Conservation (phyloP, 2,888 invertebrate genomes). For the Cryptophagus acutangulus region DNA sequence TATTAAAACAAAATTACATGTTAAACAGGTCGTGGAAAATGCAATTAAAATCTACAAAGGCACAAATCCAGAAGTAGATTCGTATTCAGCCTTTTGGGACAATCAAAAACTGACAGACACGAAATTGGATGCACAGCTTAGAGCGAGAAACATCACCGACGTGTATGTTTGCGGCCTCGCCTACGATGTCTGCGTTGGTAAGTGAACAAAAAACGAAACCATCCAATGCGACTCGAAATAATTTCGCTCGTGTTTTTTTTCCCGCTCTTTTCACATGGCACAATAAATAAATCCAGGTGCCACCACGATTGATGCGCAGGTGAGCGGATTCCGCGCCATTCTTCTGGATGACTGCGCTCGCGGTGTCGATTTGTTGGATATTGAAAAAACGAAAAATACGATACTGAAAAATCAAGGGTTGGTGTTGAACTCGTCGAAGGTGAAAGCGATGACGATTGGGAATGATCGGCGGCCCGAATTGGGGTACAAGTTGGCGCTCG, state of each 20-base stretch:
- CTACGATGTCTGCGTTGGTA: slow-evolving; percentile 89
- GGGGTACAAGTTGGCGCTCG: slow-evolving; percentile 81
- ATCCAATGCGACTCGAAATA: slow-evolving; percentile 5
- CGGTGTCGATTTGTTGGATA: slow-evolving; percentile 80
- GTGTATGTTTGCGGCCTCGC: slow-evolving; percentile 92
- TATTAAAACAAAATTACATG: no score
- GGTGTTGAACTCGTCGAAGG: slow-evolving; percentile 70
- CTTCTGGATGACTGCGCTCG: slow-evolving; percentile 85
- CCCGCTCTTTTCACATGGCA: background rate
- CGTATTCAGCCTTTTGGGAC: slow-evolving; percentile 97
- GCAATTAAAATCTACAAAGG: slow-evolving; percentile 84
- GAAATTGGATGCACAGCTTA: slow-evolving; percentile 71
- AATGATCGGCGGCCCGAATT: slow-evolving; percentile 79
- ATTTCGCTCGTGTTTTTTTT: slow-evolving; percentile 19
- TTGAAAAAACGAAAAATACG: slow-evolving; percentile 71
- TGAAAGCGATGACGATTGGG: slow-evolving; percentile 79
- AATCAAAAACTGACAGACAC: slow-evolving; percentile 87
- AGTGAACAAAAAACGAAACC: slow-evolving; percentile 29
- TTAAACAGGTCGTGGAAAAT: slow-evolving; percentile 60
- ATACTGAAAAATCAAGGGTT: slow-evolving; percentile 71
- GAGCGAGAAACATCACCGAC: slow-evolving; percentile 75
- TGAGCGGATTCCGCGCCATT: slow-evolving; percentile 81
- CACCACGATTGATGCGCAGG: slow-evolving; percentile 79
- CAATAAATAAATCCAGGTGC: no score
- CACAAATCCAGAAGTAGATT: slow-evolving; percentile 88